These are phyloP conservation scores for Lepidonotus clava DNA, from an alignment of 2,888 invertebrate genomes.

Conservation along the genomic window DNA sequence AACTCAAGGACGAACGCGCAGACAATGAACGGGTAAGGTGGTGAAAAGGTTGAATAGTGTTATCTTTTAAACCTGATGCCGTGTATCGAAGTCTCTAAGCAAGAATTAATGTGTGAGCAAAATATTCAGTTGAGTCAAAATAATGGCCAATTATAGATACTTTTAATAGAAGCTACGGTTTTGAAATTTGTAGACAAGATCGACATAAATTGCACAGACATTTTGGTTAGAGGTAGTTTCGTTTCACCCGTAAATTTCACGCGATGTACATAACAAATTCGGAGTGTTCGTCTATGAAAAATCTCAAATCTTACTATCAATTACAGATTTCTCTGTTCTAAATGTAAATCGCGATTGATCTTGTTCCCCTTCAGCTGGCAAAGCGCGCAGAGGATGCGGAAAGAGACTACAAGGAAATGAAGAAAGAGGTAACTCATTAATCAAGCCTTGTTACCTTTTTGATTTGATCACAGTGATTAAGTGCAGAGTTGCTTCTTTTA, in stretches of 20 bases:
- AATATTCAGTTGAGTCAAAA: too few relatives aligned
- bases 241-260: neutral
- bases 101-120: too few relatives aligned
- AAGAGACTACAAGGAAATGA: conserved; percentile 73
- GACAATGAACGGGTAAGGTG: conserved; percentile 68
- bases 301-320: neutral
- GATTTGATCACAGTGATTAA: neutral
- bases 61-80: neutral
- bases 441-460: neutral
- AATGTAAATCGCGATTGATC: neutral
- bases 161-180: too few relatives aligned
- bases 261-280: neutral
- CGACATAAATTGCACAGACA: too few relatives aligned
- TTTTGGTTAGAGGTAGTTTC: too few relatives aligned
- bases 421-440: conserved; percentile 72
- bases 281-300: neutral
- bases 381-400: conserved; percentile 75
- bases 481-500: too few relatives aligned
- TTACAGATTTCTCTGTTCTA: neutral
- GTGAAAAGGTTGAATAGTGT: neutral
- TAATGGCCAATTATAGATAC: too few relatives aligned
- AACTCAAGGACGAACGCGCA: conserved; percentile 72
- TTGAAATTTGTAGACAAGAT: too few relatives aligned
- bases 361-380: conserved; percentile 57
- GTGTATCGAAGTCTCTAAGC: too few relatives aligned